These are phyloP conservation scores for Perccottus glenii DNA, from an alignment of 2,113 vertebrate species.

Conservation along the genomic window DNA sequence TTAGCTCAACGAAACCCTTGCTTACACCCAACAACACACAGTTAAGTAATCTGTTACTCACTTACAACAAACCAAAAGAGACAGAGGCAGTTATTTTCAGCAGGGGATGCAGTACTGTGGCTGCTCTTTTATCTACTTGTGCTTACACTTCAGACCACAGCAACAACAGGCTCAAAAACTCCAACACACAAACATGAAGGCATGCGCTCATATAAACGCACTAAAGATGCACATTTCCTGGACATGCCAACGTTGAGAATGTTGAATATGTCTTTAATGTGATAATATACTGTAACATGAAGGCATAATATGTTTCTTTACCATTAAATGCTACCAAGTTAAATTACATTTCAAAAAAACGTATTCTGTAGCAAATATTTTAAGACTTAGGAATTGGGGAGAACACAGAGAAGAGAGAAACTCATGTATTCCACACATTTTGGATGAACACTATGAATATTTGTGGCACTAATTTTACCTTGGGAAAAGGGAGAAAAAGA, in stretches of 20 bases:
- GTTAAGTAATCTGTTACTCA: conserved; percentile 45
- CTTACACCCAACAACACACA: conserved; percentile 24
- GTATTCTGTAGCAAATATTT: background rate
- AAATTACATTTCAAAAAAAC: too few species aligned
- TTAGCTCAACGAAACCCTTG: conserved; percentile 35
- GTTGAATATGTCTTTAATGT: too few species aligned
- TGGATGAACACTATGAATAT: background rate
- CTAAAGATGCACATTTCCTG: too few species aligned
- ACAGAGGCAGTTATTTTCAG: conserved; percentile 35
- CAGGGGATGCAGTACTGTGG: conserved; percentile 13
- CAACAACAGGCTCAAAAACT: conserved; percentile 4
- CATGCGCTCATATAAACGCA: too few species aligned
- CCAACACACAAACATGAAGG: background rate
- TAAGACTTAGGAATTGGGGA: background rate
- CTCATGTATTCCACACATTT: background rate
- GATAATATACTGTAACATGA: too few species aligned
- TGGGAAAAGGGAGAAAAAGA: background rate
- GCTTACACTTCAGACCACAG: conserved; percentile 11
- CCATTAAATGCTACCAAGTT: too few species aligned
- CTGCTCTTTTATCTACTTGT: conserved; percentile 17
- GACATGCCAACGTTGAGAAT: too few species aligned
- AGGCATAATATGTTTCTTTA: too few species aligned
- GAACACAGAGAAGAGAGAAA: background rate
- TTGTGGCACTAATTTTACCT: background rate
- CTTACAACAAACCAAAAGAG: conserved; percentile 18